Base-by-base conservation (phyloP, 2,888 invertebrate species). In the Chrysolina haemoptera region DNA sequence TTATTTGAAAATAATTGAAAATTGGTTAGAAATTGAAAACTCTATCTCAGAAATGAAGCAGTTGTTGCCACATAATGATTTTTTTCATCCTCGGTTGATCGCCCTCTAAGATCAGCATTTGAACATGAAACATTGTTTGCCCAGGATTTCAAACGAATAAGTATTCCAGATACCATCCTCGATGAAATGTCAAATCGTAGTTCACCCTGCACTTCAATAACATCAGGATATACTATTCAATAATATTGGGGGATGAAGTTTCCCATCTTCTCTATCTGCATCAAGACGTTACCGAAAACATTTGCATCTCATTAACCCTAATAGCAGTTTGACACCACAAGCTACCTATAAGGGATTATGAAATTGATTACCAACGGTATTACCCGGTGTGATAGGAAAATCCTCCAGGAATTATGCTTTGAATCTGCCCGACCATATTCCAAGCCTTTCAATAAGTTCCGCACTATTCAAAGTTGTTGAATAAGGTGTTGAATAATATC, bases 231-330 rank as follows among this genome's bases (percentile, higher is more conserved):
- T n/a, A n/a, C n/a, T n/a, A 35, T 35, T 59, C 59, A 35, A 20
- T 12, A 12, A 55, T 22, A 20, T 55, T 22, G 14, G 35, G 22
- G 3, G 59, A 27, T 59, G 10, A 35, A 59, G 59, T 59, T 59
- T 35, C n/a, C 9, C 27, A 14, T 59, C 27, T 59, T 12, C 12
- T 59, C 18, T 59, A 59, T 59, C 35, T 59, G n/a, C 59, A 14
- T 59, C 59, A 35, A 59, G 35, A 27, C 35, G n/a, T 59, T 4
- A 27, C 9, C 27, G 59, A 59, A 59, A 59, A 22, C 59, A 27
- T 59, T 59, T 59, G 59, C 59, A 59, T 59, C 6, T 22, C 59
- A 59, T 59, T 59, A 59, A 59, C 59, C 59, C 35, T 59, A 59
- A 59, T 59, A 59, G 59, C 59, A n/a, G 27, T 59, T 59, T 11